A percentile compares a stretch with the other conserved stretches of the same genome.
These are phyloP conservation scores for Oligia strigilis DNA, from an alignment of 2,888 invertebrate genomes.

Conservation along the genomic window DNA sequence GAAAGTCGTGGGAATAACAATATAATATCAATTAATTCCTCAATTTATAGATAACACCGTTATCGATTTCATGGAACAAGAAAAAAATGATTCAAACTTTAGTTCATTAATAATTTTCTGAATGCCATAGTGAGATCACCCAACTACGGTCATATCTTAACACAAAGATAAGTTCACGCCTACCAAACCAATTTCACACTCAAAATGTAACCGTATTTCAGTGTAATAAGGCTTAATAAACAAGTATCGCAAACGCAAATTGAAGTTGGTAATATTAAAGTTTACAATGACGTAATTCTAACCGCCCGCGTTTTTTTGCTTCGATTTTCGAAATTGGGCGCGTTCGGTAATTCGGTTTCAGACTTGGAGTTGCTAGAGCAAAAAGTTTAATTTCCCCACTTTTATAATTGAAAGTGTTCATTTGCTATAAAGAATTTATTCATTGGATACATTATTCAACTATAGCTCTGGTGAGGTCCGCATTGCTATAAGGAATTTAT, in stretches of 20 bases:
- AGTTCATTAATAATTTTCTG: slow-evolving; percentile 47
- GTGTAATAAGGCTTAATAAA: slow-evolving; percentile 14
- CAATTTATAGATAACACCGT: slow-evolving; percentile 40
- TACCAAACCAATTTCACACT: not conserved
- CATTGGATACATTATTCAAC: slow-evolving; percentile 13
- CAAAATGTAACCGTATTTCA: slow-evolving; percentile 36
- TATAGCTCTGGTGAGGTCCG: slow-evolving; percentile 35
- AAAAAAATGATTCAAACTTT: slow-evolving; percentile 42
- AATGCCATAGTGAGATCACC: slow-evolving; percentile 63
- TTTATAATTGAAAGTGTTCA: not conserved
- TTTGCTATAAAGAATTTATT: not conserved
- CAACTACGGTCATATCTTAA: slow-evolving; percentile 43
- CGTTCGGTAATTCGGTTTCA: slow-evolving; percentile 2
- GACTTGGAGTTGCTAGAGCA: not conserved
- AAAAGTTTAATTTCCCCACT: slow-evolving; percentile 12
- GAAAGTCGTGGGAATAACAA: slow-evolving; percentile 39
- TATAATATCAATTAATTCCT: slow-evolving; percentile 27
- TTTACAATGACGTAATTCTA: slow-evolving; percentile 51
- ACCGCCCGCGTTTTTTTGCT: slow-evolving; percentile 57
- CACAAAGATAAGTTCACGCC: slow-evolving; percentile 35
- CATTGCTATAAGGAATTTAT: slow-evolving; percentile 35
- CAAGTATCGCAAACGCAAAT: slow-evolving; percentile 7
- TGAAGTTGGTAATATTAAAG: slow-evolving; percentile 14
- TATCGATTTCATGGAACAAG: slow-evolving; percentile 47
- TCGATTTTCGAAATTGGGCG: slow-evolving; percentile 61